Base-by-base conservation (phyloP, 2,797 vertebrate genomes). In the Mionectes olivaceus region DNA sequence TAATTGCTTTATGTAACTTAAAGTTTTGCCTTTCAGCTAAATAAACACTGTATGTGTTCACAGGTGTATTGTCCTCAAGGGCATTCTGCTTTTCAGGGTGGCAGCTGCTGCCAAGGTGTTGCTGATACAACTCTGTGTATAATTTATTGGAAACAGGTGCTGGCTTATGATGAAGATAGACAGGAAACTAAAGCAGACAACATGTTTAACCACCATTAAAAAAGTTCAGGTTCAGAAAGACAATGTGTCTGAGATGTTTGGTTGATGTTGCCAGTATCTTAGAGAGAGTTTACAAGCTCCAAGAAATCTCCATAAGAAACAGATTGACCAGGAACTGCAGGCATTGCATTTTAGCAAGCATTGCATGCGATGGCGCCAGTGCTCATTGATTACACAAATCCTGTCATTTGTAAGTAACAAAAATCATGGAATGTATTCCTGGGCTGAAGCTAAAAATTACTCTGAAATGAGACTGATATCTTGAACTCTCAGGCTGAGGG, bases 91-190 rank as follows among this genome's bases (percentile, higher is more conserved):
- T 96, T 96, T 97, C 96, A 86, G 96, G 97, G 96, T 97, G 97
- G 97, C 97, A 97, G 97, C 97, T 97, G 97, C 96, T 97, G 96
- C 97, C 97, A 97, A 98, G 97, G 98, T 98, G 98, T 97, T 98
- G 97, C 98, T 98, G 97, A 98, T 98, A 97, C 97, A 97, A 97
- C 89, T 89, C 94, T 83, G 93, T 57, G 32, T 93, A 95, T 97
- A 98, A 98, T 98, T 98, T 98, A 98, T 98, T 98, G 96, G 97
- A 98, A 98, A 97, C 98, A 98, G 98, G 98, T 98, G 98, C 95
- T 96, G 96, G 88, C 81, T 95, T 87, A 96, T 97, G 97, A 98
- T 98, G 97, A 98, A 98, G 97, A 98, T 97, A 97, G 97, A 97
- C 97, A 97, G 97, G 97, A 98, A 98, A 97, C 97, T 95, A 95